A percentile compares a stretch with the other conserved stretches of the same genome.
Conservation (phyloP, 2,113 vertebrate genomes). For the Centropristis striata region DNA sequence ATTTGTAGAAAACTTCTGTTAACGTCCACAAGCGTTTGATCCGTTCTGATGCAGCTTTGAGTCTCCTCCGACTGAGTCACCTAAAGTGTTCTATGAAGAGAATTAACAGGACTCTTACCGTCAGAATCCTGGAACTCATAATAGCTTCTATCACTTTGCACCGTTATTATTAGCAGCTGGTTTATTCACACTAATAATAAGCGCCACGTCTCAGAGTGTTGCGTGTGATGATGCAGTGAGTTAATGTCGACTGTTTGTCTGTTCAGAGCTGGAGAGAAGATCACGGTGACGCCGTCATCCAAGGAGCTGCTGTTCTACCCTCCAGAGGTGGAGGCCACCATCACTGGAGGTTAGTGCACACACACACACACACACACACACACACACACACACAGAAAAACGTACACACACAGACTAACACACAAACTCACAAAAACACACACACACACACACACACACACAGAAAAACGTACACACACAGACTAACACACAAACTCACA, state of each 20-base stretch:
- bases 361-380: neutral
- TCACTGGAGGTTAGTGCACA: slow-evolving; percentile 91
- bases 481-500: too few relatives aligned
- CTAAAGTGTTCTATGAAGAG: neutral
- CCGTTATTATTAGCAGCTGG: neutral
- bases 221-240: slow-evolving; percentile 7
- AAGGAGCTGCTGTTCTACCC: slow-evolving; percentile 98
- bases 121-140: neutral
- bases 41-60: too few relatives aligned
- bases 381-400: too few relatives aligned
- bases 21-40: too few relatives aligned
- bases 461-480: too few relatives aligned
- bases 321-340: slow-evolving; percentile 92
- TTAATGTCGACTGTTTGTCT: slow-evolving; percentile 16
- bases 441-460: too few relatives aligned
- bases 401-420: too few relatives aligned
- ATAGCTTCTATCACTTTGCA: neutral
- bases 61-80: too few relatives aligned
- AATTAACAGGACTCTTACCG: neutral
- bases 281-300: slow-evolving; percentile 95
- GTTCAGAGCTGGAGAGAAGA: slow-evolving; percentile 94
- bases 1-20: too few relatives aligned
- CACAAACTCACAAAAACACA: too few relatives aligned
- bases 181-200: neutral
- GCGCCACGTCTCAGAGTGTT: neutral